Evolutionary conservation across 1,140 invertebrate genomes (phyloP), one percentile per base, ranked within the genome.

Genomic region (Argopecten irradians): DNA sequence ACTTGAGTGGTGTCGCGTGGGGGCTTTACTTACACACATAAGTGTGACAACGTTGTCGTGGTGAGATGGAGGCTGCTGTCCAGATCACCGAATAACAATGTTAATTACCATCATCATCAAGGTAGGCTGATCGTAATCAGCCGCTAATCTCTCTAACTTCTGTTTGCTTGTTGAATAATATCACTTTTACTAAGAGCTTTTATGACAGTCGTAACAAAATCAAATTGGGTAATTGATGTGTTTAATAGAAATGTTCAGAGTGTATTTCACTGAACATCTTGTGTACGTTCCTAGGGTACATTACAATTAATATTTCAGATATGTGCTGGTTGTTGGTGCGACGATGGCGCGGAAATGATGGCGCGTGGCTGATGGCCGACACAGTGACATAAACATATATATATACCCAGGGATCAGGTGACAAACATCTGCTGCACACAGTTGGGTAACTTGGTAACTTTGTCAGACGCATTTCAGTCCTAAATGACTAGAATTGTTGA

Each of bases 231-330:
- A 28, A 71, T 71, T 71, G 55, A n/a, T n/a, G 2, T n/a, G 55
- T 71, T 71, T 71, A 22, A 71, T n/a, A 28, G n/a, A 71, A 71
- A 71, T 71, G n/a, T 28, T n/a, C n/a, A 5, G 11, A 71, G 55
- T 71, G 55, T 71, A 28, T 28, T 71, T 71, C 55, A 28, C 28
- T 71, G 22, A 71, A 28, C n/a, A 71, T n/a, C 55, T 71, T 71
- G 55, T 71, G 22, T n/a, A 71, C 28, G 8, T n/a, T 71, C 55
- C n/a, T 0, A n/a, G 16, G 55, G 55, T n/a, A 71, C 22, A 71
- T 71, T 71, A n/a, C 1, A 71, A 71, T 71, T 71, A 71, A 71
- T 71, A 71, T 71, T 71, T 71, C 22, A 71, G 55, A 71, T 71
- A 71, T n/a, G n/a, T n/a, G 28, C 55, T 3, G 2, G 55, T 71